Evolutionary conservation across 2,797 vertebrate species (phyloP), one percentile per base, ranked within the genome.

Genomic region (Crocodylus rhombifer): DNA sequence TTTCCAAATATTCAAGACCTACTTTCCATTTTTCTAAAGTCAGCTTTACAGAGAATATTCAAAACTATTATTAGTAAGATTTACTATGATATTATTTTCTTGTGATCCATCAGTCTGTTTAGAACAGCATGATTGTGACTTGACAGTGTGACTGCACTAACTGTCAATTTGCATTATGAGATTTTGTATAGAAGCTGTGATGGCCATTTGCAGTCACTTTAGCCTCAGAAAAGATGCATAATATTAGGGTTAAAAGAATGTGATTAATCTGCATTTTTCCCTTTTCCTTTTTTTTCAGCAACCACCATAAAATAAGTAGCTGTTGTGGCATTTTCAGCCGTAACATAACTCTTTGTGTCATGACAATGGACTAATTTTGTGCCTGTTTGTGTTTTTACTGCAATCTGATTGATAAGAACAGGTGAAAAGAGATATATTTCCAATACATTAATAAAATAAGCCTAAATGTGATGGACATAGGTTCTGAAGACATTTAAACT

Each of bases 281-380:
- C 18, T 92, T 82, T 51, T 51, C 42, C 42, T 51, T 51, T 51
- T 51, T 42, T 51, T 51, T 51, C 60, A 77, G 20, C 9, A 79
- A 61, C 8, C 87, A 30, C 69, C 73, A 90, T 84, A 76, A 83
- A 90, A 88, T 89, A 86, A 42, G 56, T 91, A 95, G 89, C 80
- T 86, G 4, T 4, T 57, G 16, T 84, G 89, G 21, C 20, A 83
- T 91, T 96, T 93, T 94, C 84, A 89, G 51, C 42, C 30, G 14
- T 82, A 85, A 87, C 4, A 81, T 89, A 93, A 83, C 67, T 90
- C 42, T 94, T 95, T 95, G 90, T 82, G n/a, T 82, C 91, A 90
- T 69, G 82, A 88, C 77, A 87, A 87, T 3, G 82, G 82, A 93
- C 9, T 75, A 87, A 96, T 82, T 67, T 80, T 92, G 16, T 86